phyloP scores from a whole-genome alignment of 2,113 vertebrate genomes.

The Equus przewalskii region DNA sequence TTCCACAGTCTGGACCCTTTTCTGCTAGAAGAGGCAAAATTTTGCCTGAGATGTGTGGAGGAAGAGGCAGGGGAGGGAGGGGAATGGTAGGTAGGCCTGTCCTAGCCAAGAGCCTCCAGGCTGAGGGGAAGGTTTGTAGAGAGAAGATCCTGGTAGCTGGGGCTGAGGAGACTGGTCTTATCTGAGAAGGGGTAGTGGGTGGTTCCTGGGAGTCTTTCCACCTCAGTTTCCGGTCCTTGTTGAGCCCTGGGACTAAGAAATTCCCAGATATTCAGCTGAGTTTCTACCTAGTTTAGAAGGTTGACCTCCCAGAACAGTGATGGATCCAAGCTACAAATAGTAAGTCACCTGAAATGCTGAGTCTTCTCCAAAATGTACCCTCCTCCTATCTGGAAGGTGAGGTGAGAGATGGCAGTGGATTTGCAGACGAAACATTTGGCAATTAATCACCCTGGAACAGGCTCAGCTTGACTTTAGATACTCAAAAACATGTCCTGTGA shows the following conservation, averaged over 20 bases:
- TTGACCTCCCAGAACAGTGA: neutral
- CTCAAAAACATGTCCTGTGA: conserved; percentile 29
- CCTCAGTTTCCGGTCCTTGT: neutral
- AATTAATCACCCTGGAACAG: neutral
- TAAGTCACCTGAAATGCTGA: neutral
- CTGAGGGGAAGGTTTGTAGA: neutral
- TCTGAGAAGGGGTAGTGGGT: neutral
- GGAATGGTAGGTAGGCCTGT: neutral
- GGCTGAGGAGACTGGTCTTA: neutral
- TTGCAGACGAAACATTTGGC: neutral
- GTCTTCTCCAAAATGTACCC: neutral
- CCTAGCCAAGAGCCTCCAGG: neutral
- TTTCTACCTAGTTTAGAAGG: neutral
- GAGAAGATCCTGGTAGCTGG: neutral
- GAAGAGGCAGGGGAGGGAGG: neutral
- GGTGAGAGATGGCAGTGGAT: neutral
- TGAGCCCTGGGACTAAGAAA: neutral
- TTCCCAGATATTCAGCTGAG: neutral
- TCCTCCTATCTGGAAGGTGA: neutral
- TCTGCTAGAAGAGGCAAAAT: neutral
- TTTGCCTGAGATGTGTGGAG: no score
- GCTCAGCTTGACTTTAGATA: conserved; percentile 23
- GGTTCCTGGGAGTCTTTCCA: neutral
- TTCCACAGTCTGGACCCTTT: neutral
- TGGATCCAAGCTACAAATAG: neutral